Base-by-base conservation (phyloP, 1,140 invertebrate species). In the Ceratina japonica region DNA sequence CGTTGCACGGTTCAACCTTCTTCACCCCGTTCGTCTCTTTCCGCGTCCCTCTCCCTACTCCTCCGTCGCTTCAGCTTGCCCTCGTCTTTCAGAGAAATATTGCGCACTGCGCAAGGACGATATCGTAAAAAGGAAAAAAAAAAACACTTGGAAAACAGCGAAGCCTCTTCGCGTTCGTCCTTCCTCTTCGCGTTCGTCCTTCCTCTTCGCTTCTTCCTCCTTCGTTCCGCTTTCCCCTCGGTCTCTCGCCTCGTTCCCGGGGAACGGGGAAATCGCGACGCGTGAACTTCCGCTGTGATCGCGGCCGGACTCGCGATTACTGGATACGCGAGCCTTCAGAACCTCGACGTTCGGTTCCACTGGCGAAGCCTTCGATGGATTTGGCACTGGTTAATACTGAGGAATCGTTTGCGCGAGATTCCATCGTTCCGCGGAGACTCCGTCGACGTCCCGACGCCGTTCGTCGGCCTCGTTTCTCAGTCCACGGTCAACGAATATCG, bases 361-460 rank as follows among this genome's bases (percentile, higher is more conserved):
- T 22, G 24, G 52, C 44, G 24, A 66, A 49, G 58, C 70, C 22
- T 66, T 59, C 64, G 64, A 71, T 61, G 51, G 24, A 81, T 86
- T 86, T 86, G 85, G 81, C 85, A 86, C 84, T 44, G 62, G 61
- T 51, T 81, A 78, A 86, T 83, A 86, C 77, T 81, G 73, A 65
- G 44, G 44, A 72, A 51, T 80, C 54, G 7, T 63, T 20, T 37
- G 71, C 62, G 49, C 74, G 51, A 75, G 24, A 49, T 61, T 52
- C 62, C 69, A 69, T 77, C 68, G 56, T 61, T n/a, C 44, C 18
- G 44, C 16, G 22, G 27, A 44, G 64, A 13, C 44, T 20, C 8
- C 65, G 18, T 31, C 16, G 8, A 58, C 49, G 15, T 15, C n/a
- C 13, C n/a, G 22, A 18, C 24, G 15, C 20, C 16, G 3, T 16